These are phyloP conservation scores for Pyrgus malvae DNA, from an alignment of 2,888 invertebrate species.

Conservation along the genomic window DNA sequence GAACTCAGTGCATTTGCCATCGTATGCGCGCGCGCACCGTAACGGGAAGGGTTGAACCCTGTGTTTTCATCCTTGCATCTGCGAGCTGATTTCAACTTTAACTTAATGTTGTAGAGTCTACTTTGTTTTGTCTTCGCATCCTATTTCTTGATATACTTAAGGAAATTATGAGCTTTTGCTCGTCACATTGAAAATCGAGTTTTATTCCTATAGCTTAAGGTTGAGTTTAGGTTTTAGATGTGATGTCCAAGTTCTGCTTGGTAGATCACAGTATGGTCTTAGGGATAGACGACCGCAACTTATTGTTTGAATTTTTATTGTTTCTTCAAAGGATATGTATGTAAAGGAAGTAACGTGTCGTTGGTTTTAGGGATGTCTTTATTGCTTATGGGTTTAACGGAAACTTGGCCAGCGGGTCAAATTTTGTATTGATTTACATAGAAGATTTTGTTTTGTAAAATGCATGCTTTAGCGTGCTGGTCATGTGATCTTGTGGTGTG, in stretches of 20 bases:
- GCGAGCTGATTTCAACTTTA: background rate
- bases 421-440: background rate
- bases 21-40: conserved; percentile 60
- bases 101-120: background rate
- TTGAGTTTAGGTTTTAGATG: background rate
- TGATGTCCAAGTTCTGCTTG: conserved; percentile 48
- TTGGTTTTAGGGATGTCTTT: conserved; percentile 60
- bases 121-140: background rate
- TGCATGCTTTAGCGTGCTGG: too few relatives aligned
- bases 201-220: background rate
- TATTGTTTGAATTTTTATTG: conserved; percentile 63
- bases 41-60: conserved; percentile 70
- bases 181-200: background rate
- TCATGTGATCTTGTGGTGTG: too few relatives aligned
- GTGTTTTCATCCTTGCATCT: conserved; percentile 12
- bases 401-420: conserved; percentile 10
- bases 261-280: conserved; percentile 51
- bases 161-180: conserved; percentile 15
- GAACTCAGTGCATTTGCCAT: conserved; percentile 60
- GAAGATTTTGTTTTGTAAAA: too few relatives aligned
- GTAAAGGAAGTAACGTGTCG: conserved; percentile 66
- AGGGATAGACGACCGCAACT: conserved; percentile 56
- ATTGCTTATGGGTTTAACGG: conserved; percentile 43
- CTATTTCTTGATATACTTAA: conserved; percentile 17
- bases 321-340: conserved; percentile 48